phyloP scores from a whole-genome alignment of 2,797 vertebrate species.

The Pangasius krempfi region DNA sequence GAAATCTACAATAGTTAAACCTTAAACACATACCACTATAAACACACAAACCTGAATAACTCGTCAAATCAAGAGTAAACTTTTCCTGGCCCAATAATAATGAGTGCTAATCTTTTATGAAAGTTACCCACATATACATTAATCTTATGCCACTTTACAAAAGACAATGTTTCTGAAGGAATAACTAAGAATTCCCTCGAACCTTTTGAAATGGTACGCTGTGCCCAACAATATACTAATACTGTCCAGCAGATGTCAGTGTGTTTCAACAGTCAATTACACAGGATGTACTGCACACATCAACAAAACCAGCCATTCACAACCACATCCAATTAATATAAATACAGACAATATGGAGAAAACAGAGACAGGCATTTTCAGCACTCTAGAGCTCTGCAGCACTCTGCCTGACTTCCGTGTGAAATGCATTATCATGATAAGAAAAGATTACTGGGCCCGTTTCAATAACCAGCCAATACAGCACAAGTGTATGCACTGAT shows the following conservation, averaged over 20 bases:
- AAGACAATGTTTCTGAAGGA: not conserved
- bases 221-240: not conserved
- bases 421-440: not conserved
- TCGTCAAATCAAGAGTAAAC: not conserved
- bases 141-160: not conserved
- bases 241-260: slow-evolving; percentile 69
- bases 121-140: not conserved
- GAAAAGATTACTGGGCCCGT: slow-evolving; percentile 25
- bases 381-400: not conserved
- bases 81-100: not conserved
- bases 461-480: slow-evolving; percentile 29
- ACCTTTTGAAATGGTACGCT: not conserved
- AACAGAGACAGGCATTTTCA: not conserved
- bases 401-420: not conserved
- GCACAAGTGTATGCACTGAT: slow-evolving; percentile 38
- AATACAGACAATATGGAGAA: not conserved
- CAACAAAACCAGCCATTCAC: not conserved
- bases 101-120: not conserved
- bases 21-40: not conserved
- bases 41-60: not conserved
- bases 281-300: not conserved
- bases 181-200: not conserved
- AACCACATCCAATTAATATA: slow-evolving; percentile 1
- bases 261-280: slow-evolving; percentile 42
- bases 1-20: not conserved